A percentile compares a stretch with the other conserved stretches of the same genome.
phyloP scores from a whole-genome alignment of 2,888 invertebrate genomes.

The Dinocampus coccinellae region DNA sequence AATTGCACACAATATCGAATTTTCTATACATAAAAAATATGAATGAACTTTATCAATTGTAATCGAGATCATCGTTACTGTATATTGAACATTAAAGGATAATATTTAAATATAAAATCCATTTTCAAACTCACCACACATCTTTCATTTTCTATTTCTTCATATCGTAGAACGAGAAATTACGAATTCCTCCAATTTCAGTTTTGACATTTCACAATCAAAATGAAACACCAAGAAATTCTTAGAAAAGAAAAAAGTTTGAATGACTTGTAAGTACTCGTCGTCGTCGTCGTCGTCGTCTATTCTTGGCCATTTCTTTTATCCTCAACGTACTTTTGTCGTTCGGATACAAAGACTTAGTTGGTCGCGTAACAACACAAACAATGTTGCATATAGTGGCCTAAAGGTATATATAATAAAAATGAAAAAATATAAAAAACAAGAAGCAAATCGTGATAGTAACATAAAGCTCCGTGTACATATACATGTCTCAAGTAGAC shows the following conservation, averaged over 20 bases:
- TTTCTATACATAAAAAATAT: too few species aligned
- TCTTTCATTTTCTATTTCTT: neutral
- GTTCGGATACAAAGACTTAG: slow-evolving; percentile 12
- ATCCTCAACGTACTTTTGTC: slow-evolving; percentile 6
- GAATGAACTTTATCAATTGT: too few species aligned
- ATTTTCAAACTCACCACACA: neutral
- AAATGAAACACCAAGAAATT: slow-evolving; percentile 13
- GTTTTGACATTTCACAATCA: neutral
- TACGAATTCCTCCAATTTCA: too few species aligned
- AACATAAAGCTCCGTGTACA: neutral
- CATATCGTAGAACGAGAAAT: neutral
- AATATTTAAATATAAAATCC: neutral
- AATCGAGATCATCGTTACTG: too few species aligned
- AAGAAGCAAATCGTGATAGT: neutral
- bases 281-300: too few species aligned
- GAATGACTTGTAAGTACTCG: slow-evolving; percentile 27
- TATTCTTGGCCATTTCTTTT: neutral
- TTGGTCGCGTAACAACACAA: slow-evolving; percentile 13
- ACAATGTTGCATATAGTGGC: slow-evolving; percentile 24
- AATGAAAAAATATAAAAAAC: neutral
- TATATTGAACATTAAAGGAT: too few species aligned
- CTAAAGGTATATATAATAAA: slow-evolving; percentile 1
- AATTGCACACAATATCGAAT: too few species aligned
- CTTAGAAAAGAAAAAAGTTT: slow-evolving; percentile 25
- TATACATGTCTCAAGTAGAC: neutral